phyloP scores from a whole-genome alignment of 37 sponge, comb jelly and placozoan genomes.

The Crambe crambe region DNA sequence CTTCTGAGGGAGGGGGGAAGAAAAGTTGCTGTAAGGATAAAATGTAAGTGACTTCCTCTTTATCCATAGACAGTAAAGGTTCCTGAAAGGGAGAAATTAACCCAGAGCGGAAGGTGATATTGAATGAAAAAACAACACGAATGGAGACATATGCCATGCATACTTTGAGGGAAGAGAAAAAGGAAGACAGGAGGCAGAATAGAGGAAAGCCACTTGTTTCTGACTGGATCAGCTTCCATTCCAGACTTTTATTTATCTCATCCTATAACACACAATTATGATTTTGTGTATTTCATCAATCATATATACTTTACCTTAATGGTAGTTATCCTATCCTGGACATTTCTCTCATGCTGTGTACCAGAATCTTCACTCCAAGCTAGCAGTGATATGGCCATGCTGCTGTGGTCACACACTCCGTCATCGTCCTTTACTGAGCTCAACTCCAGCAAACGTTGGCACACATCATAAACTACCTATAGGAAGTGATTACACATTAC shows the following conservation, averaged over 20 bases:
- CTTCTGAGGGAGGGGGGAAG: background rate
- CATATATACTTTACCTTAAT: no score
- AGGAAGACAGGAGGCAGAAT: slow-evolving; percentile 5
- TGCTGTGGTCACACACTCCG: no score
- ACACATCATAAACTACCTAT: background rate
- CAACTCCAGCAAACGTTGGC: background rate
- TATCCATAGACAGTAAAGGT: background rate
- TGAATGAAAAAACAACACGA: background rate
- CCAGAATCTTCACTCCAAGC: no score
- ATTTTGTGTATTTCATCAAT: no score
- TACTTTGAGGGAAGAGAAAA: slow-evolving; percentile 1
- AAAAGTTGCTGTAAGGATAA: background rate
- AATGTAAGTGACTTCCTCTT: background rate
- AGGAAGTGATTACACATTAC: background rate
- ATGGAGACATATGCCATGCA: background rate
- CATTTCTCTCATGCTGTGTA: no score
- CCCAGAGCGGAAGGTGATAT: background rate
- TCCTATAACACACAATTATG: background rate
- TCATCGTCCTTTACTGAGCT: background rate
- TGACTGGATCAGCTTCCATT: slow-evolving; percentile 13
- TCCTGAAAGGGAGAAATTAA: no score
- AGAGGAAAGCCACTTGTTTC: background rate
- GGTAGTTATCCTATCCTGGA: no score
- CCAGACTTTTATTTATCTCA: slow-evolving; percentile 3
- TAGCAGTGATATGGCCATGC: no score